phyloP scores from a whole-genome alignment of 1,140 invertebrate species.

The Drosophila virilis region DNA sequence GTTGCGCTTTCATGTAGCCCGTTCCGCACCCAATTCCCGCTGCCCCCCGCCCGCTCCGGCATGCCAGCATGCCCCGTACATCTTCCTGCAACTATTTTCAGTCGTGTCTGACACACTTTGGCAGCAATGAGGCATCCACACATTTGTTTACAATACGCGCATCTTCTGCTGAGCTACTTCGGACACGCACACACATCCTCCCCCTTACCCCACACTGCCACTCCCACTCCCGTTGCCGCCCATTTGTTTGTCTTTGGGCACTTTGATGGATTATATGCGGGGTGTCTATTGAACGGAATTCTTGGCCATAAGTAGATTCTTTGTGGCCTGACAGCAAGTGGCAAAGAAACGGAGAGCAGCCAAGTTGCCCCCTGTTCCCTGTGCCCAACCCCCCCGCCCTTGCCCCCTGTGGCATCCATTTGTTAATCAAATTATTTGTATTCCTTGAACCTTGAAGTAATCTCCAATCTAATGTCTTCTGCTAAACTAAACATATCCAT shows the following conservation, averaged over 20 bases:
- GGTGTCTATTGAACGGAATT: slow-evolving; percentile 22
- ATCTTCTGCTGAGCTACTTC: slow-evolving; percentile 8
- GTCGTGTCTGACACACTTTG: slow-evolving; percentile 68
- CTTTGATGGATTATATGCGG: slow-evolving; percentile 69
- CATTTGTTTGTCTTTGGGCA: slow-evolving; percentile 45
- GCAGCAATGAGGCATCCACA: slow-evolving; percentile 24
- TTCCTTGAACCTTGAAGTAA: slow-evolving; percentile 19
- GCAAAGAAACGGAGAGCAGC: slow-evolving; percentile 9
- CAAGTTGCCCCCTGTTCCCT: slow-evolving; percentile 7
- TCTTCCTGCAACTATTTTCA: slow-evolving; percentile 74
- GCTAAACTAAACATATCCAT: too few species aligned
- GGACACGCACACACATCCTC: not conserved
- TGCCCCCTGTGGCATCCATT: not conserved
- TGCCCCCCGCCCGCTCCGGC: not conserved
- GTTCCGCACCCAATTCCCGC: slow-evolving; percentile 5
- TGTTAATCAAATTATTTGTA: slow-evolving; percentile 3
- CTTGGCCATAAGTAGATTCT: slow-evolving; percentile 27
- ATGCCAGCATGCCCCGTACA: slow-evolving; percentile 4
- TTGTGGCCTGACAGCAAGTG: slow-evolving; percentile 36
- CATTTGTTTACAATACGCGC: slow-evolving; percentile 37
- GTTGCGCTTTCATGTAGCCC: slow-evolving; percentile 66
- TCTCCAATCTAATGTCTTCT: slow-evolving; percentile 3
- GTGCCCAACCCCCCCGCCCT: too few species aligned
- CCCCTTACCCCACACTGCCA: not conserved
- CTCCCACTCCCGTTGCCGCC: not conserved